Evolutionary conservation across 2,113 vertebrate genomes (phyloP).

Genomic region (Cacatua alba): DNA sequence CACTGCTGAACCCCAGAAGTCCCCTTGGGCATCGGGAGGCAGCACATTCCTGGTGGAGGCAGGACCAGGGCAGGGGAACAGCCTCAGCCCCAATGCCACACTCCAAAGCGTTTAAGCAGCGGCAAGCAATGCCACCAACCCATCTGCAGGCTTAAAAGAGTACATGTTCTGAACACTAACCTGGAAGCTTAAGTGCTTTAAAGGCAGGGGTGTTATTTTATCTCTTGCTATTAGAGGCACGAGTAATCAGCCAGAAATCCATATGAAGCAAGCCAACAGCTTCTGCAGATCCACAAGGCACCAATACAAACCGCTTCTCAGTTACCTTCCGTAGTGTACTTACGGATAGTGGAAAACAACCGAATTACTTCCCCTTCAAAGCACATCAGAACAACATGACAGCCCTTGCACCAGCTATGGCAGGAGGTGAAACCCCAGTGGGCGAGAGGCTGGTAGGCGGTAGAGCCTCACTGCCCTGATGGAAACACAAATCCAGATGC

Average conservation of each 20-base stretch:
- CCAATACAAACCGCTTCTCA: not conserved
- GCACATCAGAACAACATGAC: not conserved
- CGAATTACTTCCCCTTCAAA: not conserved
- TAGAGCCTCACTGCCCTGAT: not conserved
- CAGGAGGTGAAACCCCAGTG: not conserved
- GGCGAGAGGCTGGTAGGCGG: not conserved
- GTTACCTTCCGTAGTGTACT: not conserved
- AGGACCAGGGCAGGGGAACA: not conserved
- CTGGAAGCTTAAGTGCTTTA: constrained; percentile 21
- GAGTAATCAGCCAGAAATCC: not conserved
- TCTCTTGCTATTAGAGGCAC: not conserved
- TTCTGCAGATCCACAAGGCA: not conserved
- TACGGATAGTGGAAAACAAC: not conserved
- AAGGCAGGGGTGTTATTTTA: not conserved
- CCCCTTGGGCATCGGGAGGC: not conserved
- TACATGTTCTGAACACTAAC: not conserved
- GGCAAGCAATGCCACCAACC: not conserved
- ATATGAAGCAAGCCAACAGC: not conserved
- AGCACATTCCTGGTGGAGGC: not conserved
- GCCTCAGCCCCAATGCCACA: not conserved
- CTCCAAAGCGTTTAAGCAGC: not conserved
- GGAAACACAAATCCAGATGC: not conserved
- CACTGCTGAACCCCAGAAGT: not conserved
- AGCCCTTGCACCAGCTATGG: not conserved
- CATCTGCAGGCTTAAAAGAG: not conserved